Conservation (phyloP, 2,113 vertebrate genomes). For the Malaclemys terrapin region DNA sequence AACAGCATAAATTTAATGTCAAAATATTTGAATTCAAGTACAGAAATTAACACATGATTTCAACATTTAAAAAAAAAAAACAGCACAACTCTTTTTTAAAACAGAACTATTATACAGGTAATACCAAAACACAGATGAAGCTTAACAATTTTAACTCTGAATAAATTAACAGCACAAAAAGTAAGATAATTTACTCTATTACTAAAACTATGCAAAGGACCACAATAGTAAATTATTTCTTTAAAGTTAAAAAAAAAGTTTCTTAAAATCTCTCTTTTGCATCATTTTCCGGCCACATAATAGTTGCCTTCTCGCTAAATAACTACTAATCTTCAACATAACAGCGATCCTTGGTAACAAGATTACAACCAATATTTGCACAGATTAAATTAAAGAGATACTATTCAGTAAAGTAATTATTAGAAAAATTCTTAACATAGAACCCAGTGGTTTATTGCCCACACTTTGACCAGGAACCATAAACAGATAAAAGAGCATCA, state of each 20-base stretch:
- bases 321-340: conserved; percentile 59
- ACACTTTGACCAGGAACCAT: conserved; percentile 34
- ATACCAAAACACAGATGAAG: conserved; percentile 72
- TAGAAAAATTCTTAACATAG: conserved; percentile 39
- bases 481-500: conserved; percentile 48
- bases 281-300: conserved; percentile 78
- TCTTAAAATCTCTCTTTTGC: conserved; percentile 63
- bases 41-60: conserved; percentile 85
- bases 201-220: conserved; percentile 64
- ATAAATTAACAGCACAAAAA: conserved; percentile 70
- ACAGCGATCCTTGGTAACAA: conserved; percentile 64
- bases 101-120: conserved; percentile 63
- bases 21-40: conserved; percentile 75
- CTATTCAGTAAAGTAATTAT: conserved; percentile 46
- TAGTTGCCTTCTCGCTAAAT: conserved; percentile 62
- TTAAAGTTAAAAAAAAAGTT: conserved; percentile 56
- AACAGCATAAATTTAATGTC: conserved; percentile 80
- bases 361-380: conserved; percentile 55
- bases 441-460: no score
- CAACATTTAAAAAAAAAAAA: conserved; percentile 79
- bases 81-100: conserved; percentile 71
- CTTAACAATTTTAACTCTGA: conserved; percentile 74
- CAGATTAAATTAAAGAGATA: conserved; percentile 47
- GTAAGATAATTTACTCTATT: conserved; percentile 61
- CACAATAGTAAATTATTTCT: conserved; percentile 65